These are phyloP conservation scores for Eilema sororculum DNA, from an alignment of 2,888 invertebrate species.

Conservation along the genomic window DNA sequence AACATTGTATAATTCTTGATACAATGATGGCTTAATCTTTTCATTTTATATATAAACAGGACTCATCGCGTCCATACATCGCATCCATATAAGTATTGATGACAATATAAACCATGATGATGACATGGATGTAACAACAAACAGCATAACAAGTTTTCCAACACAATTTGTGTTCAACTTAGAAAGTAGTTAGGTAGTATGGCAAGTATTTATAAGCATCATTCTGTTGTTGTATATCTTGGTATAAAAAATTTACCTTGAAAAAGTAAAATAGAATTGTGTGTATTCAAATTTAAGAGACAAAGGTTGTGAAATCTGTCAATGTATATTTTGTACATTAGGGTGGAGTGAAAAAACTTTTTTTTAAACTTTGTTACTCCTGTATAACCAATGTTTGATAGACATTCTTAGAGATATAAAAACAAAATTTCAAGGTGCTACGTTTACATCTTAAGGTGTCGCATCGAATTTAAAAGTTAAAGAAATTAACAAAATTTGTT, in stretches of 20 bases:
- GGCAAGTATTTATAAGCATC: constrained; percentile 1
- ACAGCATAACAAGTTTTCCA: neutral
- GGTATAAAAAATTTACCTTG: neutral
- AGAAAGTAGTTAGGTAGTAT: neutral
- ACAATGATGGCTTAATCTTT: neutral
- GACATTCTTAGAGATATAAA: too few species aligned
- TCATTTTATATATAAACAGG: neutral
- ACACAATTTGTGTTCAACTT: neutral
- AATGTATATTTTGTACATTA: neutral
- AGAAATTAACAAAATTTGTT: too few species aligned
- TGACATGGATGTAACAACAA: neutral
- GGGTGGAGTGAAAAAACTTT: too few species aligned
- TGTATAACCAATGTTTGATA: too few species aligned
- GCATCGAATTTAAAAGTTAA: too few species aligned
- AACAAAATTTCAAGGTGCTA: too few species aligned
- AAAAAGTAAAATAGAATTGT: neutral
- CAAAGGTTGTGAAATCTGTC: neutral
- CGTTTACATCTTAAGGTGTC: too few species aligned
- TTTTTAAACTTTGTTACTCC: too few species aligned
- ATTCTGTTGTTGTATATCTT: neutral
- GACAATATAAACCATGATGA: neutral
- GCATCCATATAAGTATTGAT: too few species aligned
- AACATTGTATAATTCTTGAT: neutral
- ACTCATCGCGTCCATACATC: too few species aligned
- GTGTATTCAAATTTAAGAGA: neutral